Evolutionary conservation across 2,888 invertebrate species (phyloP).

Genomic region (Spodoptera picta): DNA sequence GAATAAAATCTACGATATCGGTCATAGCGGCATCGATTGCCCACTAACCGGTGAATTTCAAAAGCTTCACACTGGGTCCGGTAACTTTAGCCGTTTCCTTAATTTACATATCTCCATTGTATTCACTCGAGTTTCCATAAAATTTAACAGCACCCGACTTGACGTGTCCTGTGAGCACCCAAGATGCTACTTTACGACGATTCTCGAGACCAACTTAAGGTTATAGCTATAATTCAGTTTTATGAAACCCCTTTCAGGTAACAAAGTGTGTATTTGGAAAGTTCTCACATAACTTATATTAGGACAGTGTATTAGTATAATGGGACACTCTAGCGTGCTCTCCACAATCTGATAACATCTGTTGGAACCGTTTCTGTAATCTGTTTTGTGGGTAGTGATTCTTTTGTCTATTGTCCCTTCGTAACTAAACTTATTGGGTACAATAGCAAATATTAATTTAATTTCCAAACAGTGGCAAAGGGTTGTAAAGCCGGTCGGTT

Average conservation of each 20-base stretch:
- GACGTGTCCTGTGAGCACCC: constrained; percentile 82
- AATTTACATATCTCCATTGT: constrained; percentile 85
- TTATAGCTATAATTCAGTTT: constrained; percentile 87
- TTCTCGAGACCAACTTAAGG: constrained; percentile 84
- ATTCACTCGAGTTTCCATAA: constrained; percentile 81
- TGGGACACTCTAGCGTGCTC: constrained; percentile 23
- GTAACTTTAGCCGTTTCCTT: constrained; percentile 66
- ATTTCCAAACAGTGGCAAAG: constrained; percentile 14
- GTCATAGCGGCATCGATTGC: constrained; percentile 58
- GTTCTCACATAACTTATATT: constrained; percentile 79
- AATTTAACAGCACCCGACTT: constrained; percentile 83
- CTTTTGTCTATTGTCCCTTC: constrained; percentile 69
- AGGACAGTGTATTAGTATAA: constrained; percentile 58
- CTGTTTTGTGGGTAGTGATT: constrained; percentile 58
- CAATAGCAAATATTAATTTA: constrained; percentile 39
- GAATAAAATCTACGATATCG: constrained; percentile 60
- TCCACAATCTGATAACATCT: constrained; percentile 43
- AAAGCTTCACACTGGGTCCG: constrained; percentile 63
- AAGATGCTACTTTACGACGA: constrained; percentile 85
- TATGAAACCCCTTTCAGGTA: constrained; percentile 87
- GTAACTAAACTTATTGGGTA: constrained; percentile 45
- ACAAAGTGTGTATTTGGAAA: constrained; percentile 82
- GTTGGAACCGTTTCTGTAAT: constrained; percentile 33
- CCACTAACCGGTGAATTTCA: constrained; percentile 63
- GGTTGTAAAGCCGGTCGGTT: neutral